phyloP scores from a whole-genome alignment of 2,797 vertebrate genomes.

The Furcifer pardalis region DNA sequence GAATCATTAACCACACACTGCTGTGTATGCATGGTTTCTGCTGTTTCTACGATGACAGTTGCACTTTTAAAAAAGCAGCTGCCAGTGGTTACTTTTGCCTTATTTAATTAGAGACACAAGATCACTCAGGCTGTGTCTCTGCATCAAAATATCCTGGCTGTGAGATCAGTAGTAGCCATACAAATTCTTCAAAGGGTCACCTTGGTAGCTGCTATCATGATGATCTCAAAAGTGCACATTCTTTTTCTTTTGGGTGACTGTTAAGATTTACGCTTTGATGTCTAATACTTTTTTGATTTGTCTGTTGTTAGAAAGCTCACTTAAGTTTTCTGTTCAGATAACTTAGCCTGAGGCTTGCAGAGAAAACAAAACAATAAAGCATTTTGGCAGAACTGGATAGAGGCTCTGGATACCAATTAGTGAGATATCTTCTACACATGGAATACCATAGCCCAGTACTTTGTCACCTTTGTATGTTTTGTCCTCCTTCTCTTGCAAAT shows the following conservation, averaged over 20 bases:
- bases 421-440: background rate
- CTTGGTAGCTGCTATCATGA: background rate
- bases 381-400: constrained; percentile 20
- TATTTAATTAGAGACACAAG: background rate
- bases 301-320: constrained; percentile 10
- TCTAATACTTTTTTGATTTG: constrained; percentile 21
- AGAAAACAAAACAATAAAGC: constrained; percentile 30
- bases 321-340: constrained; percentile 5
- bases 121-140: background rate
- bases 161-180: background rate
- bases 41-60: background rate
- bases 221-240: background rate
- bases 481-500: background rate
- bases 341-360: background rate
- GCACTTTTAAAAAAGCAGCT: background rate
- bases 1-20: background rate
- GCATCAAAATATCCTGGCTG: background rate
- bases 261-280: constrained; percentile 10
- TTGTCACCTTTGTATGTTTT: constrained; percentile 7
- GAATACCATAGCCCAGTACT: background rate
- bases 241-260: background rate
- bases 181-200: background rate
- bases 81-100: background rate
- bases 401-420: background rate
- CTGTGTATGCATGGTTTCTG: background rate